Conservation (phyloP, 2,113 vertebrate genomes). For the Enhydra lutris region DNA sequence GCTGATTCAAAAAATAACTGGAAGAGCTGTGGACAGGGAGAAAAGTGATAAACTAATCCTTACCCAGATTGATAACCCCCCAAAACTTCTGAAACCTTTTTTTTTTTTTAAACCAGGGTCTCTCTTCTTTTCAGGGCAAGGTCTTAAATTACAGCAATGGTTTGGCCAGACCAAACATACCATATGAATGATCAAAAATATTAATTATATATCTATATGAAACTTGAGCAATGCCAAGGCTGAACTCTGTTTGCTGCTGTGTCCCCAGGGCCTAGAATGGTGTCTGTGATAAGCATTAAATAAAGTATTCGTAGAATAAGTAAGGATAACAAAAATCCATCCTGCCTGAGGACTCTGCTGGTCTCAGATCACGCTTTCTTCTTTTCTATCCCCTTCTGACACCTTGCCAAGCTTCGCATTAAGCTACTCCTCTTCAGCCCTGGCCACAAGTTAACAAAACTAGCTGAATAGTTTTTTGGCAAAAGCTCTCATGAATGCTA, state of each 20-base stretch:
- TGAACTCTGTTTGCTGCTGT: not conserved
- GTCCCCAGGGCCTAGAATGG: not conserved
- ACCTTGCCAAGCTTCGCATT: not conserved
- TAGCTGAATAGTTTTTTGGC: not conserved
- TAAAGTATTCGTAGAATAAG: not conserved
- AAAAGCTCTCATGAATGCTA: not conserved
- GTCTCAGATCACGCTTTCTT: not conserved
- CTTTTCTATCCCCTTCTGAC: not conserved
- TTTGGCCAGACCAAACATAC: not conserved
- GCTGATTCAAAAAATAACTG: not conserved
- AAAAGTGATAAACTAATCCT: not conserved
- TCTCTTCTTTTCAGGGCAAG: not conserved
- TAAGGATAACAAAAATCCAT: not conserved
- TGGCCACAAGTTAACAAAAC: not conserved
- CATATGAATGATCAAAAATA: not conserved
- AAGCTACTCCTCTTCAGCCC: not conserved
- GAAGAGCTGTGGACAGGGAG: not conserved
- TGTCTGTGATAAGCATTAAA: not conserved
- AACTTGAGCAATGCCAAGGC: not conserved
- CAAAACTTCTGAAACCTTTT: not conserved
- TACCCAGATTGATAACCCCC: not conserved
- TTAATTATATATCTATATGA: not conserved
- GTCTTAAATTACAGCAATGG: not conserved
- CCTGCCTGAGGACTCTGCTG: not conserved
- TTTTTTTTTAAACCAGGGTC: not conserved